Conservation (phyloP, 2,888 invertebrate genomes). For the Athalia circularis region DNA sequence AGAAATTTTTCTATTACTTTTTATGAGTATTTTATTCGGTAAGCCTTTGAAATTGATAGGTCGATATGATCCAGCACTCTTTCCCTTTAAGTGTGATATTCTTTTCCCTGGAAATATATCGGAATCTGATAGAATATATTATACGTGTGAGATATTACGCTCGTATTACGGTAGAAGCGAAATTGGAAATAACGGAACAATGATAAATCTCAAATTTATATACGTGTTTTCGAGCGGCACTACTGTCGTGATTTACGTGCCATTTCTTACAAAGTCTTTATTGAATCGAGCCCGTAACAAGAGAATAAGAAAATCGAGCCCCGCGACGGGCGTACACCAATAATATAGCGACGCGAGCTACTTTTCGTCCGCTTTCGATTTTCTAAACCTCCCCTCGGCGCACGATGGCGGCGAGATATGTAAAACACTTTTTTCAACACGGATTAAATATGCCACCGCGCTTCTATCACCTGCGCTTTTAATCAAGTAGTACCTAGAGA, state of each 20-base stretch:
- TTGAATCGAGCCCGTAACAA: slow-evolving; percentile 39
- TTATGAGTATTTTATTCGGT: slow-evolving; percentile 47
- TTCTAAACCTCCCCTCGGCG: neutral
- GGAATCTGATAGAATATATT: slow-evolving; percentile 58
- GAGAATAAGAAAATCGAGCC: slow-evolving; percentile 32
- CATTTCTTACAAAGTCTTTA: slow-evolving; percentile 40
- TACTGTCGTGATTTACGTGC: slow-evolving; percentile 41
- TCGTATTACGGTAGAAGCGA: slow-evolving; percentile 49
- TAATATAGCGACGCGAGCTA: too few species aligned
- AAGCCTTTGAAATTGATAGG: slow-evolving; percentile 51
- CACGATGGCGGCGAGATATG: neutral
- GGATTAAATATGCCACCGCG: neutral
- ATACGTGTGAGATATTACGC: slow-evolving; percentile 55
- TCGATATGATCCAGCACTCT: slow-evolving; percentile 52
- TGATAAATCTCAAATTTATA: slow-evolving; percentile 43
- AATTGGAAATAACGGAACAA: slow-evolving; percentile 46
- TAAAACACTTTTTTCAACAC: slow-evolving; percentile 8
- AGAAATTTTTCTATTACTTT: slow-evolving; percentile 37
- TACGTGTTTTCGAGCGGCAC: slow-evolving; percentile 45
- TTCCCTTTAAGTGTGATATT: slow-evolving; percentile 55
- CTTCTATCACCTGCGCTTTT: neutral
- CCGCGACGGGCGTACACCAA: neutral
- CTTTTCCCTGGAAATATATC: slow-evolving; percentile 51
- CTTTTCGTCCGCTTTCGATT: slow-evolving; percentile 15
- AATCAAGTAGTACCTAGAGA: neutral